Conservation (phyloP, 2,797 vertebrate species). For the Champsocephalus gunnari region DNA sequence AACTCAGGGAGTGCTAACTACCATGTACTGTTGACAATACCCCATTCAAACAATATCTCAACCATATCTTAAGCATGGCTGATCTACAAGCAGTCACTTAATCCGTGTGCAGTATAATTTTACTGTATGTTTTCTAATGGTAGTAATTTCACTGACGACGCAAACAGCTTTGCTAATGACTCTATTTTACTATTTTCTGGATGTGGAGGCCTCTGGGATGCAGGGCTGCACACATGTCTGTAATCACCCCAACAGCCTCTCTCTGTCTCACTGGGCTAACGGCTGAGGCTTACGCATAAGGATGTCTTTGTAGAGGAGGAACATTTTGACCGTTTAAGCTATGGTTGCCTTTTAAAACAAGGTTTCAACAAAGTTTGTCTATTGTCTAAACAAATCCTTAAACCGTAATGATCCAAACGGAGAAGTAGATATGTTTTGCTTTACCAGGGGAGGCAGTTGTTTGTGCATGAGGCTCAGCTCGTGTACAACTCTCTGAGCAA, state of each 20-base stretch:
- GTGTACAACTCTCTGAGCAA: conserved; percentile 1
- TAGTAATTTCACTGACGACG: conserved; percentile 25
- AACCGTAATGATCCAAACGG: background rate
- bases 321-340: conserved; percentile 63
- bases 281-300: conserved; percentile 64
- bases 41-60: no score
- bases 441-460: background rate
- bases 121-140: conserved; percentile 20
- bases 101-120: background rate
- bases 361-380: background rate
- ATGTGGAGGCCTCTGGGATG: conserved; percentile 18
- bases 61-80: background rate
- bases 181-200: conserved; percentile 38
- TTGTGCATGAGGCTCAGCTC: background rate
- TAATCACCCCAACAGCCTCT: conserved; percentile 64
- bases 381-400: background rate
- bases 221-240: conserved; percentile 49
- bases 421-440: background rate
- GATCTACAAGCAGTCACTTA: background rate
- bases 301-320: conserved; percentile 77
- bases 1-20: no score
- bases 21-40: no score
- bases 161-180: conserved; percentile 21
- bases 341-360: conserved; percentile 28
- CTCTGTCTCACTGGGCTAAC: conserved; percentile 60